Evolutionary conservation across 2,888 invertebrate genomes (phyloP), one percentile per base, ranked within the genome.

Genomic region (Sesamia inferens): DNA sequence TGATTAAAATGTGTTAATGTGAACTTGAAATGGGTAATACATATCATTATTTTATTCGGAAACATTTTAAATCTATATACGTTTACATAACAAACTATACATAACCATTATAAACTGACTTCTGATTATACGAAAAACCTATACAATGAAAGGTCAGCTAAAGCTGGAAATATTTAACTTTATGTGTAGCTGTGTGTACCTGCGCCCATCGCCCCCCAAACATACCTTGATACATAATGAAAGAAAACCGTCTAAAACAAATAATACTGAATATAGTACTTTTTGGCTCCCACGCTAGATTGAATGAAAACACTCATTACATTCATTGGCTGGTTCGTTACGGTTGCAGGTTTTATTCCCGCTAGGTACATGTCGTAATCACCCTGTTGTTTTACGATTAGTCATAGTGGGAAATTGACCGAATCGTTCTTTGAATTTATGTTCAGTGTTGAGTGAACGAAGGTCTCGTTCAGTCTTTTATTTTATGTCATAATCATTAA

Each of bases 241-340:
- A 78, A 78, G 48, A 68, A 55, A 70, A 70, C 58, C 5, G 0
- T 8, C 5, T 55, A 64, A 71, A 71, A 61, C 64, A 71, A 71
- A 64, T n/a, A 76, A 42, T 7, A 16, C 19, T 11, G 39, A 31
- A 31, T 44, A 7, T 47, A n/a, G 39, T 39, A 4, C 2, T 70
- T 59, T 62, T 82, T 42, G 10, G 4, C 73, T 80, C 83, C 80
- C 83, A 81, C 83, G 75, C 24, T 58, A 64, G 64, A 77, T 82
- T 82, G 74, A 82, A 79, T 71, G 74, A 79, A 83, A 84, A 76
- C 62, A 75, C 62, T 74, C 65, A 76, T 79, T 75, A 71, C 65
- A 39, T 68, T 48, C 75, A 72, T 73, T 58, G 80, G 67, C 24
- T 22, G 51, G 65, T 71, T 83, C 75, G 83, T 83, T 75, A 83